Evolutionary conservation across 2,888 invertebrate genomes (phyloP), one percentile per base, ranked within the genome.

Genomic region (Melikaiella ostensackeni): DNA sequence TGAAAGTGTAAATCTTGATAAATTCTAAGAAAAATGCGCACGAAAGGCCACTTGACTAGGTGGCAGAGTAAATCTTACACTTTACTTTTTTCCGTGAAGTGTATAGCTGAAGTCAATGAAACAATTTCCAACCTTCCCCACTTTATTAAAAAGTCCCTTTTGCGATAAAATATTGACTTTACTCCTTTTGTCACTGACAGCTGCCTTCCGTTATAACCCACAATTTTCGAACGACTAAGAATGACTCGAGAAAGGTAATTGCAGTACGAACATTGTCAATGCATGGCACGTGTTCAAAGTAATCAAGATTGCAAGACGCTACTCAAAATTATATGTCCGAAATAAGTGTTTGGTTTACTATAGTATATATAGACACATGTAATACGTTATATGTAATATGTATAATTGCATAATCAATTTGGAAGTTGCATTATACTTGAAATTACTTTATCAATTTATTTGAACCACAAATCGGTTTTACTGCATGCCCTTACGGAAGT

Each of bases 111-210:
- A 42, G 16, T 3, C 42, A 42, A 42, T 42, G 13, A 42, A 2
- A 42, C 42, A 42, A 42, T 42, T 16, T 42, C 42, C 4, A 42
- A 42, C 42, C 38, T 35, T 63, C 42, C 19, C 7, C 38, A 42
- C 16, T 27, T 42, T 9, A 7, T 24, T 11, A 38, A 1, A 42
- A 66, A 66, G 7, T 27, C 66, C 42, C 24, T 66, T 42, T 66
- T 38, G 63, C 35, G 35, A 64, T 64, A 64, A 64, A 64, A 64
- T 64, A 64, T 64, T 64, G 13, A 38, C 35, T 64, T 64, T n/a
- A 16, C 66, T 50, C n/a, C 42, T 70, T n/a, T 50, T 50, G 0
- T 11, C n/a, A 33, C n/a, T 50, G 27, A 27, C n/a, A 70, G 46
- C 27, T 70, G 46, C 70, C 50, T 46, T 50, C 30, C 70, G n/a